phyloP scores from a whole-genome alignment of 2,797 vertebrate species.

The Moxostoma hubbsi region DNA sequence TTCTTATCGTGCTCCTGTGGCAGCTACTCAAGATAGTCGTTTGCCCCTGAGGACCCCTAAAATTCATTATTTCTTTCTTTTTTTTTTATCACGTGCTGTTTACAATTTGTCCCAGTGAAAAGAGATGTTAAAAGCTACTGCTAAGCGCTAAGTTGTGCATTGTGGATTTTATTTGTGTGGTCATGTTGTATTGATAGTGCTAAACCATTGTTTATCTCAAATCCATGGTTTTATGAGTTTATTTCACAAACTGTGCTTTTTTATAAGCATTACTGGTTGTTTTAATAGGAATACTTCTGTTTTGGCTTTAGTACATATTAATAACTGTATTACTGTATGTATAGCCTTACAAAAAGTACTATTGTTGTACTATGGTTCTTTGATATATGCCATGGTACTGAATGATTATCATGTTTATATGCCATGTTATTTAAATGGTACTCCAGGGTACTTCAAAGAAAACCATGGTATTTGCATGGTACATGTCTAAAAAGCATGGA shows the following conservation, averaged over 20 bases:
- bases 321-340: neutral
- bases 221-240: neutral
- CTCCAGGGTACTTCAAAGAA: no score
- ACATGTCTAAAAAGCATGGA: no score
- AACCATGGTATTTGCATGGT: no score
- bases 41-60: conserved; percentile 16
- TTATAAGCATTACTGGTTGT: neutral
- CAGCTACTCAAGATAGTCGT: conserved; percentile 31
- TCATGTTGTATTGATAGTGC: conserved; percentile 7
- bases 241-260: neutral
- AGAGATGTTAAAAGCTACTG: conserved; percentile 15
- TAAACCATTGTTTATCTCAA: conserved; percentile 19
- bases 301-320: neutral
- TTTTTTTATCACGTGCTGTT: conserved; percentile 8
- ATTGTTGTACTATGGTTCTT: no score
- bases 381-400: no score
- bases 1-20: conserved; percentile 32
- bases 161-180: conserved; percentile 8
- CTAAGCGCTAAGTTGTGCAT: conserved; percentile 5
- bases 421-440: no score
- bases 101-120: conserved; percentile 17
- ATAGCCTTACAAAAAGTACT: no score
- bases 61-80: conserved; percentile 50
- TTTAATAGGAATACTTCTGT: neutral
- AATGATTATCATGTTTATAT: no score